Evolutionary conservation across 2,113 vertebrate genomes (phyloP).

Genomic region (Saccopteryx bilineata): DNA sequence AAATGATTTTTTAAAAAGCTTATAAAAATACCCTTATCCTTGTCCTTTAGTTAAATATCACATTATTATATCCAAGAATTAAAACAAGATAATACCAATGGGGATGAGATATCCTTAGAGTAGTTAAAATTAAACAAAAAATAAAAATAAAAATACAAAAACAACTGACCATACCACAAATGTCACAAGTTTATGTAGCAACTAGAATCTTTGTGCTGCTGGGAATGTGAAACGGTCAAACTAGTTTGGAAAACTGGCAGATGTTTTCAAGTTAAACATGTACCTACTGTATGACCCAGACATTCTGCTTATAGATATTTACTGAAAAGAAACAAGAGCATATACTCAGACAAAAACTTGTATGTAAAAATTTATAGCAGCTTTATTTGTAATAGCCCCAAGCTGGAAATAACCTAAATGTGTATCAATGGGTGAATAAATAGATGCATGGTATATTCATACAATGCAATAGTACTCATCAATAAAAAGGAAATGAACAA

Average conservation of each 20-base stretch:
- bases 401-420: background rate
- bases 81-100: background rate
- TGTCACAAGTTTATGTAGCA: background rate
- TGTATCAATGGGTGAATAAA: background rate
- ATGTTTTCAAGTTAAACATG: constrained; percentile 22
- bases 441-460: background rate
- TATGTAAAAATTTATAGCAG: background rate
- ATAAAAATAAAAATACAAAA: background rate
- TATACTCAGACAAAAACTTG: background rate
- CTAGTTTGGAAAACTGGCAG: background rate
- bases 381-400: background rate
- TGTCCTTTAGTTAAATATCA: background rate
- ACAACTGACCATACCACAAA: background rate
- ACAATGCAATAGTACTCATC: background rate
- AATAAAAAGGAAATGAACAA: background rate
- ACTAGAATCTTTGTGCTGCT: background rate
- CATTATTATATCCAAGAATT: background rate
- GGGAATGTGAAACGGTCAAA: background rate
- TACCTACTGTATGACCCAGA: background rate
- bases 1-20: constrained; percentile 13
- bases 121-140: constrained; percentile 23
- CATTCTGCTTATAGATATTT: background rate
- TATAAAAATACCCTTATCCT: background rate
- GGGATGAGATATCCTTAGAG: background rate
- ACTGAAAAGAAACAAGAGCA: background rate